Evolutionary conservation across 2,888 invertebrate species (phyloP).

Genomic region (Andrena minutula): DNA sequence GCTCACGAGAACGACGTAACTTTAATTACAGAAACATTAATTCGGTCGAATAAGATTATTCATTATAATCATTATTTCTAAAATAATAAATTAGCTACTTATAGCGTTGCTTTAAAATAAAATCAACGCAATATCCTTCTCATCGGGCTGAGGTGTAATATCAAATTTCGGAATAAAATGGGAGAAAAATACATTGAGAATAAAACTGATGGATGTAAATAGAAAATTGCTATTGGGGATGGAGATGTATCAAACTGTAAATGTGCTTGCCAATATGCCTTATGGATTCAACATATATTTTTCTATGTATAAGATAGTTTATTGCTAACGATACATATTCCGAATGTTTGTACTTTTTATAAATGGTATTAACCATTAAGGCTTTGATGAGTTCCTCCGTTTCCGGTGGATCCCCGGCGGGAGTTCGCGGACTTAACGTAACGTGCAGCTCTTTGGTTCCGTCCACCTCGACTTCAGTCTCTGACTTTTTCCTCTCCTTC

Average conservation of each 20-base stretch:
- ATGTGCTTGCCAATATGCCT: constrained; percentile 64
- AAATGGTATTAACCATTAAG: constrained; percentile 85
- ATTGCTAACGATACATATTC: constrained; percentile 77
- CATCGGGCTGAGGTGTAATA: constrained; percentile 14
- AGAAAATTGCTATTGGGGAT: constrained; percentile 59
- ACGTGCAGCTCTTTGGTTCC: constrained; percentile 92
- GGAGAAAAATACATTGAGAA: constrained; percentile 13
- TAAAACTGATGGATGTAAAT: constrained; percentile 30
- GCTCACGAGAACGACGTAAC: background rate
- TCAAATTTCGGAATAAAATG: constrained; percentile 23
- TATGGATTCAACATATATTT: constrained; percentile 74
- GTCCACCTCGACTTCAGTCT: constrained; percentile 87
- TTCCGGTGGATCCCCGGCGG: constrained; percentile 95
- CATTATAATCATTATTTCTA: constrained; percentile 7
- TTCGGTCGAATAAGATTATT: constrained; percentile 25
- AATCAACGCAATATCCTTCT: constrained; percentile 13
- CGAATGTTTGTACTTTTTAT: constrained; percentile 64
- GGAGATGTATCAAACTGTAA: constrained; percentile 63
- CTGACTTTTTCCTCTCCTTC: constrained; percentile 86
- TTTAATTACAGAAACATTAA: background rate
- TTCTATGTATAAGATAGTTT: constrained; percentile 75
- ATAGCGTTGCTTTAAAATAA: constrained; percentile 20
- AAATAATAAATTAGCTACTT: constrained; percentile 17
- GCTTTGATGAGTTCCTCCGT: constrained; percentile 96
- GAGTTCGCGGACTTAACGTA: constrained; percentile 92